Percentiles rank a stretch among this genome's conserved stretches.
These are phyloP conservation scores for Actinia tenebrosa DNA, from an alignment of 64 coral and sea anemone genomes.

Conservation along the genomic window DNA sequence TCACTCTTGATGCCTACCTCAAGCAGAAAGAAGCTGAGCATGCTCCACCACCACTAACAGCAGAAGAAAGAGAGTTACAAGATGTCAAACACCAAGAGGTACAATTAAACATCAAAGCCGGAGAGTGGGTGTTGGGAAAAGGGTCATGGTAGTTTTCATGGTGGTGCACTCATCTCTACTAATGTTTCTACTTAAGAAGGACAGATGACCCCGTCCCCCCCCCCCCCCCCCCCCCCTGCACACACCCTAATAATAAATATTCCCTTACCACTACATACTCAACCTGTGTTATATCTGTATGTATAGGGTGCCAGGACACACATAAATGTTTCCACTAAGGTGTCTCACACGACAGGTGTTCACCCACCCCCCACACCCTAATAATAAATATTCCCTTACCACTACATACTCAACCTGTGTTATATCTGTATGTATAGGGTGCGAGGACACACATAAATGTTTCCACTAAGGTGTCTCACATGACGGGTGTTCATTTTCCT, in stretches of 20 bases:
- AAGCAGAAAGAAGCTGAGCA: slow-evolving; percentile 60
- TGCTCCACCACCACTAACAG: slow-evolving; percentile 88
- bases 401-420: neutral
- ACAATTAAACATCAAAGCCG: neutral
- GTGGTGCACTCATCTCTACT: too few relatives aligned
- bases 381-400: neutral
- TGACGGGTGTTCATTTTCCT: slow-evolving; percentile 93
- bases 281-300: neutral
- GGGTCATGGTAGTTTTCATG: too few relatives aligned
- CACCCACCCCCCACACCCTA: slow-evolving; percentile 44
- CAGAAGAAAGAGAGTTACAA: slow-evolving; percentile 73
- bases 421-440: slow-evolving; percentile 20
- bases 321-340: slow-evolving; percentile 72
- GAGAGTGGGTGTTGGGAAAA: too few relatives aligned
- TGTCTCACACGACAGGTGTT: slow-evolving; percentile 80
- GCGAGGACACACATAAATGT: slow-evolving; percentile 67
- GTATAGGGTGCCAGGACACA: slow-evolving; percentile 49
- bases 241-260: too few relatives aligned
- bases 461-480: slow-evolving; percentile 74
- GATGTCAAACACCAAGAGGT: slow-evolving; percentile 92
- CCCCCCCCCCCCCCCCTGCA: too few relatives aligned
- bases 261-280: neutral
- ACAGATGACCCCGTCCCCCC: too few relatives aligned
- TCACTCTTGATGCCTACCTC: slow-evolving; percentile 61
- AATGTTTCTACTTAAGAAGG: too few relatives aligned